phyloP scores from a whole-genome alignment of 2,797 vertebrate genomes.

The Coregonus suidteri region DNA sequence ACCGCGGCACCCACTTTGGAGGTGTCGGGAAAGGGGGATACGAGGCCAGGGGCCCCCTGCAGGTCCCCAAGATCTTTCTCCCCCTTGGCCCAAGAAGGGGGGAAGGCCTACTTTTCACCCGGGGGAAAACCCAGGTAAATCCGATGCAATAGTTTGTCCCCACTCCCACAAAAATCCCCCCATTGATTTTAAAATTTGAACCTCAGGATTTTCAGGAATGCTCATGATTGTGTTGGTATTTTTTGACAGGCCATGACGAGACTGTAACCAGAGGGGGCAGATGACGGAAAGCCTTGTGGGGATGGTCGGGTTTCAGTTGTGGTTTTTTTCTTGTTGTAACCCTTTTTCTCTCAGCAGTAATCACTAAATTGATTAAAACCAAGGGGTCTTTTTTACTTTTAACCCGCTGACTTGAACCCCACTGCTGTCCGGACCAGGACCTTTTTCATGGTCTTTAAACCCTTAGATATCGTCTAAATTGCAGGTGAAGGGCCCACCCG shows the following conservation, averaged over 20 bases:
- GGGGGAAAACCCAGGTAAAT: slow-evolving; percentile 93
- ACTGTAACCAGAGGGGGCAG: slow-evolving; percentile 94
- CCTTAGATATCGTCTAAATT: background rate
- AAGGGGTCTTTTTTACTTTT: background rate
- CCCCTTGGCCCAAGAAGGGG: slow-evolving; percentile 87
- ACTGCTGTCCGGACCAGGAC: background rate
- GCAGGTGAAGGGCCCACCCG: slow-evolving; percentile 6
- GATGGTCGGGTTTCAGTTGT: slow-evolving; percentile 87
- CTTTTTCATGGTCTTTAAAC: background rate
- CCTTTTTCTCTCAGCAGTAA: background rate
- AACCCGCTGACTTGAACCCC: too few species aligned
- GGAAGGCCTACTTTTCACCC: slow-evolving; percentile 81
- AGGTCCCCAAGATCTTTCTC: slow-evolving; percentile 88
- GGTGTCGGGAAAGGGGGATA: slow-evolving; percentile 82
- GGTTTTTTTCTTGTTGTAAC: background rate
- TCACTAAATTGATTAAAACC: background rate
- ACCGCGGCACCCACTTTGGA: slow-evolving; percentile 89
- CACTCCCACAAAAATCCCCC: too few species aligned
- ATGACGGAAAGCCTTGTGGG: slow-evolving; percentile 89
- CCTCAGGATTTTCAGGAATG: background rate
- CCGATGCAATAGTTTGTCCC: too few species aligned
- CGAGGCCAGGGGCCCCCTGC: slow-evolving; percentile 79
- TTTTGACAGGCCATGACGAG: slow-evolving; percentile 88
- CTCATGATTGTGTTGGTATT: slow-evolving; percentile 18
- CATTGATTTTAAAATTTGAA: background rate